Evolutionary conservation across 1,140 invertebrate genomes (phyloP).

Genomic region (Prorops nasuta): DNA sequence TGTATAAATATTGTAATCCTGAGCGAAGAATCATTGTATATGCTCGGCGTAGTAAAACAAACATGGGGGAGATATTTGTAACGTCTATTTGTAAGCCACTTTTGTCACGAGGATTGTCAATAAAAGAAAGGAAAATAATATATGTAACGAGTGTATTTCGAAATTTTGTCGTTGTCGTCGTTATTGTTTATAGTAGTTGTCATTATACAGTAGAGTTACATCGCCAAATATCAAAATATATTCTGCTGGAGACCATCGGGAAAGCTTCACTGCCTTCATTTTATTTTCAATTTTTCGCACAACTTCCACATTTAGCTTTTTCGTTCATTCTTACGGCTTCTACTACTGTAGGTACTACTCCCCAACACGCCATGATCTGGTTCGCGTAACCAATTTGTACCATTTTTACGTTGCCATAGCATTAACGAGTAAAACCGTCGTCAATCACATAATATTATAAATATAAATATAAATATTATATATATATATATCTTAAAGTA

Average conservation of each 20-base stretch:
- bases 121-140: slow-evolving; percentile 33
- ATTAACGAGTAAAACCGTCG: slow-evolving; percentile 32
- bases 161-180: slow-evolving; percentile 1
- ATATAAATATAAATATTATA: slow-evolving; percentile 13
- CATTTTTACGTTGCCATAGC: slow-evolving; percentile 49
- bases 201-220: neutral
- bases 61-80: slow-evolving; percentile 25
- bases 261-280: slow-evolving; percentile 5
- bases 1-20: no score
- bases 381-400: slow-evolving; percentile 23
- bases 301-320: slow-evolving; percentile 29
- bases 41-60: neutral
- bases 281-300: slow-evolving; percentile 17
- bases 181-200: neutral
- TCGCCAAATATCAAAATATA: neutral
- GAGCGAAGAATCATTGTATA: neutral
- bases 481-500: no score
- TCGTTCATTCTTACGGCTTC: slow-evolving; percentile 9
- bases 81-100: slow-evolving; percentile 38
- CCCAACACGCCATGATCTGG: neutral
- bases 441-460: neutral
- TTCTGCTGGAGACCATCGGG: slow-evolving; percentile 1
- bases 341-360: neutral
- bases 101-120: slow-evolving; percentile 46
- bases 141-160: slow-evolving; percentile 22